These are phyloP conservation scores for Ceratosolen fusciceps DNA, from an alignment of 1,140 invertebrate species.

Conservation along the genomic window DNA sequence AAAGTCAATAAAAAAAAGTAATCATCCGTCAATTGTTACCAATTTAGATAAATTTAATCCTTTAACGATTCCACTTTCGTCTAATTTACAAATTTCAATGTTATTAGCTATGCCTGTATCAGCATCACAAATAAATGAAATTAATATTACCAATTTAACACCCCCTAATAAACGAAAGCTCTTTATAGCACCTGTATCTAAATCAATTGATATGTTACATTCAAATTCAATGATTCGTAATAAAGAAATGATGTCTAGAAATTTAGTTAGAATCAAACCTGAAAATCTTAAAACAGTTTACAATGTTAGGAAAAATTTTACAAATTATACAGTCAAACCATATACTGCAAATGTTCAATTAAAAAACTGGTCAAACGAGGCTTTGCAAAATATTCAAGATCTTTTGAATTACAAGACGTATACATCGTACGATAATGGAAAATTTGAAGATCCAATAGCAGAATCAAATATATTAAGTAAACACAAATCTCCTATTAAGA, in stretches of 20 bases:
- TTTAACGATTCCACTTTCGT: slow-evolving; percentile 12
- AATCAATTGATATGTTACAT: not conserved
- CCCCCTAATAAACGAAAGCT: not conserved
- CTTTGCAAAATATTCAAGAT: slow-evolving; percentile 56
- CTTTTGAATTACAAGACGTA: slow-evolving; percentile 65
- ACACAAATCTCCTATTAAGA: slow-evolving; percentile 35
- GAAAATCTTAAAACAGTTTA: slow-evolving; percentile 16
- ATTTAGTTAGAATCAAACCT: slow-evolving; percentile 33
- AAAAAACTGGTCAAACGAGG: slow-evolving; percentile 64
- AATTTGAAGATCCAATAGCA: slow-evolving; percentile 4
- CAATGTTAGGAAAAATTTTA: slow-evolving; percentile 37
- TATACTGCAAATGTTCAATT: slow-evolving; percentile 25
- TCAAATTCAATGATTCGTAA: not conserved
- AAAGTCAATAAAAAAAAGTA: not conserved
- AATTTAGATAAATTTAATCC: not conserved
- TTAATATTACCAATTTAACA: slow-evolving; percentile 1
- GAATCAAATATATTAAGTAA: slow-evolving; percentile 25
- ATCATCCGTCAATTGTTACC: not conserved
- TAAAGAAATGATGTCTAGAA: slow-evolving; percentile 33
- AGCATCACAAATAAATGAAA: not conserved
- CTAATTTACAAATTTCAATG: not conserved
- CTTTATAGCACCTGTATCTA: not conserved
- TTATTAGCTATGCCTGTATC: not conserved
- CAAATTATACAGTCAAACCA: not conserved
- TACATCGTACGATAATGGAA: slow-evolving; percentile 52